Evolutionary conservation across 2,888 invertebrate species (phyloP).

Genomic region (Morpho helenor): DNA sequence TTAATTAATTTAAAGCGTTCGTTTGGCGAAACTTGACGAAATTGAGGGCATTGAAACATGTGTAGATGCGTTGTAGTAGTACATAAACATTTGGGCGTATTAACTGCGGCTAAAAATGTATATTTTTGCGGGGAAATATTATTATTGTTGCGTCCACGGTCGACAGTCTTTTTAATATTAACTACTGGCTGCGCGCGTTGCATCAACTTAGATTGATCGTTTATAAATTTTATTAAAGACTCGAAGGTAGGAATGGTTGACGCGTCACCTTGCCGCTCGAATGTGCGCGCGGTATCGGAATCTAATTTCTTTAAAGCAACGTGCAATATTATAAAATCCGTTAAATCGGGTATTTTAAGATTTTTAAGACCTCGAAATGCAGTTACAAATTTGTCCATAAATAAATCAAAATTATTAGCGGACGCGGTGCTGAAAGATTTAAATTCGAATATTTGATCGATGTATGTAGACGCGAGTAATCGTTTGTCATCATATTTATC

Average conservation of each 20-base stretch:
- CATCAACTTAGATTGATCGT: no score
- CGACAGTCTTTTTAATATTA: background rate
- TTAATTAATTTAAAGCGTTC: background rate
- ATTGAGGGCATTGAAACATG: background rate
- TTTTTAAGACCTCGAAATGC: conserved; percentile 11
- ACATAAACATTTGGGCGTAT: background rate
- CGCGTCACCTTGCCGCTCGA: conserved; percentile 5
- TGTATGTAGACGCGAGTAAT: conserved; percentile 12
- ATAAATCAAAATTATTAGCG: no score
- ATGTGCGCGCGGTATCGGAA: conserved; percentile 13
- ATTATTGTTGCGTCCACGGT: background rate
- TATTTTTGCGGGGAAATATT: background rate
- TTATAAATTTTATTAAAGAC: no score
- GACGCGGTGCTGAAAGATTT: conserved; percentile 2
- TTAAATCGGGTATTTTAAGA: conserved; percentile 15
- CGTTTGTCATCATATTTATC: conserved; percentile 24
- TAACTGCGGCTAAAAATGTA: background rate
- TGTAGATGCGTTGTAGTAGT: background rate
- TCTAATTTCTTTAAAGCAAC: conserved; percentile 20
- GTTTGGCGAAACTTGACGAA: background rate
- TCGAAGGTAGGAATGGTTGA: no score
- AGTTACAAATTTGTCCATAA: background rate
- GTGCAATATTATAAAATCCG: conserved; percentile 21
- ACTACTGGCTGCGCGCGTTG: no score
- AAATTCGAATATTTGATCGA: conserved; percentile 18